phyloP scores from a whole-genome alignment of 2,113 vertebrate genomes.

The Xyrauchen texanus region DNA sequence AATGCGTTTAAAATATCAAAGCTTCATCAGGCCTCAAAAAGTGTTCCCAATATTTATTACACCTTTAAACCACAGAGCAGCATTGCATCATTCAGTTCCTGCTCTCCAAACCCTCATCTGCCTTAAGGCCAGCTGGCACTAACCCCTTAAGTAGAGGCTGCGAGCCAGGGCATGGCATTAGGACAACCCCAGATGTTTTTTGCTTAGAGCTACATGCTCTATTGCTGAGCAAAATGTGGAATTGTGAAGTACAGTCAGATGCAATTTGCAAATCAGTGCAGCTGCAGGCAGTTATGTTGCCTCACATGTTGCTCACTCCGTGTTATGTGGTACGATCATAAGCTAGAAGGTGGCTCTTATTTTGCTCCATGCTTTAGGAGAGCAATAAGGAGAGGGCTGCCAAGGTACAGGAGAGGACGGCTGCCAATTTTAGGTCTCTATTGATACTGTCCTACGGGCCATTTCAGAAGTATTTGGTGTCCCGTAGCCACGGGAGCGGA shows the following conservation, averaged over 20 bases:
- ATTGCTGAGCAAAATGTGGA: background rate
- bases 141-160: conserved; percentile 66
- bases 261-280: conserved; percentile 40
- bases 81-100: conserved; percentile 62
- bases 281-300: conserved; percentile 26
- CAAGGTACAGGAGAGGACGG: conserved; percentile 61
- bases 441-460: conserved; percentile 68
- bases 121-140: conserved; percentile 75
- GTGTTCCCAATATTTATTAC: conserved; percentile 69
- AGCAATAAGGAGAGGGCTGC: conserved; percentile 53
- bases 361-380: conserved; percentile 41
- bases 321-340: conserved; percentile 42
- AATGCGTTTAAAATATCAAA: conserved; percentile 73
- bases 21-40: conserved; percentile 66
- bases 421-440: conserved; percentile 69
- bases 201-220: conserved; percentile 51
- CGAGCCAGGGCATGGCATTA: conserved; percentile 69
- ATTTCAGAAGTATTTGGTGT: conserved; percentile 70
- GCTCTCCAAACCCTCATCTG: conserved; percentile 72
- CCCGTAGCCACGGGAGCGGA: conserved; percentile 71
- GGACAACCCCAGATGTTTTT: conserved; percentile 63
- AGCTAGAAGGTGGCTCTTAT: conserved; percentile 53
- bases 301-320: background rate
- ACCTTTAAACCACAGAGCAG: conserved; percentile 78
- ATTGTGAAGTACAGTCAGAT: background rate